Conservation (phyloP, 2,888 invertebrate species). For the Drosophila ezoana region DNA sequence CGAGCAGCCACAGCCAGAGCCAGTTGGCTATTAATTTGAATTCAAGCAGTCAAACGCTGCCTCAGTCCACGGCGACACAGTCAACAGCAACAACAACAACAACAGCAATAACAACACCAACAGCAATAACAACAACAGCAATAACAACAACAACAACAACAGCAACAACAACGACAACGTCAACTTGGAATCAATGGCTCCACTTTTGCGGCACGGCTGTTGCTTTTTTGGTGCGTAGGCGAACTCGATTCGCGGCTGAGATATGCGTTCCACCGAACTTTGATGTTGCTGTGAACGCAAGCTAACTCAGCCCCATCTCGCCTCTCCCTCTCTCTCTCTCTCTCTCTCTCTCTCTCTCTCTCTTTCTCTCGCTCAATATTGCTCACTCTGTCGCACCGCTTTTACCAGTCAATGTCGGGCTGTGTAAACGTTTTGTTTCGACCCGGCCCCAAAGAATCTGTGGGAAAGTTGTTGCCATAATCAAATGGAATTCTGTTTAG, state of each 20-base stretch:
- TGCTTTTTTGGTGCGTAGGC: constrained; percentile 76
- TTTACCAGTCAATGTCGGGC: constrained; percentile 58
- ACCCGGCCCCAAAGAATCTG: constrained; percentile 66
- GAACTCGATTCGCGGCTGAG: constrained; percentile 78
- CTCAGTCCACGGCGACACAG: constrained; percentile 54
- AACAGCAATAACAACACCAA: constrained; percentile 33
- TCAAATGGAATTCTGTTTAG: constrained; percentile 75
- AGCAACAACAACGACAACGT: constrained; percentile 48
- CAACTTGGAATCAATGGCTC: constrained; percentile 77
- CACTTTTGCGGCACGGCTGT: constrained; percentile 72
- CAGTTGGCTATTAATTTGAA: constrained; percentile 82
- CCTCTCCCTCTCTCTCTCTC: constrained; percentile 16
- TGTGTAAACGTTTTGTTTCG: constrained; percentile 74
- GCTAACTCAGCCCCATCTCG: constrained; percentile 28
- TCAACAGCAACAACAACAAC: constrained; percentile 42
- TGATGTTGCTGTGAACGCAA: constrained; percentile 70
- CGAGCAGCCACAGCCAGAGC: constrained; percentile 39
- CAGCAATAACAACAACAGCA: constrained; percentile 45
- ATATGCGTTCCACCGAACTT: constrained; percentile 80
- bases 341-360: constrained; percentile 17
- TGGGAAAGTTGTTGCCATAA: constrained; percentile 78
- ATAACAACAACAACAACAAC: constrained; percentile 35
- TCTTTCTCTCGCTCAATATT: constrained; percentile 2
- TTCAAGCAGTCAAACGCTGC: constrained; percentile 80
- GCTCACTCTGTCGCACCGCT: constrained; percentile 36